A percentile compares a stretch with the other conserved stretches of the same genome.
These are phyloP conservation scores for Bujurquina vittata DNA, from an alignment of 2,113 vertebrate species.

Conservation along the genomic window DNA sequence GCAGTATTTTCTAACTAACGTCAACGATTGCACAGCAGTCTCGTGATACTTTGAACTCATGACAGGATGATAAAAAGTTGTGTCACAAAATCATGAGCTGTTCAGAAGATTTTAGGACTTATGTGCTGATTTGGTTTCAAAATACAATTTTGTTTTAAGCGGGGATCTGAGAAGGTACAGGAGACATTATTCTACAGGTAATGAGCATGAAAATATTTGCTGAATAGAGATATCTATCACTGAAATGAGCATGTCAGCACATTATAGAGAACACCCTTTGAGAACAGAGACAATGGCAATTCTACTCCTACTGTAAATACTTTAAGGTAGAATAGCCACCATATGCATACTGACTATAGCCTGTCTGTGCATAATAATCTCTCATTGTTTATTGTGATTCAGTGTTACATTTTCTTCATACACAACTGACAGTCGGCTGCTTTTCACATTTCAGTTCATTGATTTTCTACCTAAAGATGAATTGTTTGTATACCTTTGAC, in stretches of 20 bases:
- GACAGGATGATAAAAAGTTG: background rate
- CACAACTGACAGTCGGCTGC: no score
- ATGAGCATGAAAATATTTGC: constrained; percentile 64
- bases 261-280: constrained; percentile 18
- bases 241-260: constrained; percentile 59
- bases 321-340: background rate
- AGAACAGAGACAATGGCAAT: constrained; percentile 11
- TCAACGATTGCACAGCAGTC: constrained; percentile 6
- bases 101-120: background rate
- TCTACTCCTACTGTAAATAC: constrained; percentile 4
- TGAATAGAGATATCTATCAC: constrained; percentile 62
- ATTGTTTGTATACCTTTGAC: background rate
- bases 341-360: background rate
- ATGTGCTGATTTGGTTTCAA: background rate
- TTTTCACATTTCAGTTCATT: no score
- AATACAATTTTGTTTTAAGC: constrained; percentile 12
- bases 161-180: background rate
- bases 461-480: no score
- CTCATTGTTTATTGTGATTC: background rate
- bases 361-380: background rate
- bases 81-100: background rate
- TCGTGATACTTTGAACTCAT: background rate
- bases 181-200: constrained; percentile 50
- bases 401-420: no score
- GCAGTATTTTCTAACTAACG: constrained; percentile 4